Evolutionary conservation across 2,888 invertebrate genomes (phyloP).

Genomic region (Pilophorus perplexus): DNA sequence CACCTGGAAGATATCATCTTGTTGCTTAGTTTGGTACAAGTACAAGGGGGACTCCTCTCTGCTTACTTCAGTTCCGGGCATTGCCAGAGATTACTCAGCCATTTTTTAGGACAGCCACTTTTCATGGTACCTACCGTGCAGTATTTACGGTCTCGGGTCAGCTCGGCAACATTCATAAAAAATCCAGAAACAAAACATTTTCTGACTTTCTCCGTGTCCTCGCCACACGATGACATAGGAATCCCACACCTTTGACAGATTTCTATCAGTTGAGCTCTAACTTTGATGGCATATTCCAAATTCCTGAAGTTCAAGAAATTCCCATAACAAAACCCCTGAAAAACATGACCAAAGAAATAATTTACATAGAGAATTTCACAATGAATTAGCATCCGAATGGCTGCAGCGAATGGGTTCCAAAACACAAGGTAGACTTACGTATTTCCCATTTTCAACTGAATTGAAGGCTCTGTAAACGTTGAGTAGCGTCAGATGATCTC

Average conservation of each 20-base stretch:
- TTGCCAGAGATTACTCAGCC: too few relatives aligned
- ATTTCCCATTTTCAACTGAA: constrained; percentile 52
- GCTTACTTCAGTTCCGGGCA: too few relatives aligned
- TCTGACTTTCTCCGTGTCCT: constrained; percentile 56
- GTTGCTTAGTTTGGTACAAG: too few relatives aligned
- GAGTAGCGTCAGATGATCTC: constrained; percentile 88
- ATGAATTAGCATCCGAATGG: too few relatives aligned
- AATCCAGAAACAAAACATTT: constrained; percentile 79
- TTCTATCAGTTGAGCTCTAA: constrained; percentile 73
- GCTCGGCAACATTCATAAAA: constrained; percentile 82
- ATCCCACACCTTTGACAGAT: constrained; percentile 66
- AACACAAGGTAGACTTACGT: neutral
- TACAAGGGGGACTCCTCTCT: too few relatives aligned
- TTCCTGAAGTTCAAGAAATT: constrained; percentile 83
- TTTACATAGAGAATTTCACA: too few relatives aligned
- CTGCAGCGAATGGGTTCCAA: neutral
- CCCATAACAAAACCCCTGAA: constrained; percentile 79
- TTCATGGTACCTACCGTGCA: constrained; percentile 63
- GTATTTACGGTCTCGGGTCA: constrained; percentile 70
- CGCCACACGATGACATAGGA: constrained; percentile 62
- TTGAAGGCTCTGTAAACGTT: constrained; percentile 82
- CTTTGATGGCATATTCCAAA: constrained; percentile 74
- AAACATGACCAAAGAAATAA: neutral
- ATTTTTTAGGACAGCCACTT: too few relatives aligned
- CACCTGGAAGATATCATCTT: too few relatives aligned